These are phyloP conservation scores for Paguma larvata DNA, from an alignment of 2,797 vertebrate species.

Conservation along the genomic window DNA sequence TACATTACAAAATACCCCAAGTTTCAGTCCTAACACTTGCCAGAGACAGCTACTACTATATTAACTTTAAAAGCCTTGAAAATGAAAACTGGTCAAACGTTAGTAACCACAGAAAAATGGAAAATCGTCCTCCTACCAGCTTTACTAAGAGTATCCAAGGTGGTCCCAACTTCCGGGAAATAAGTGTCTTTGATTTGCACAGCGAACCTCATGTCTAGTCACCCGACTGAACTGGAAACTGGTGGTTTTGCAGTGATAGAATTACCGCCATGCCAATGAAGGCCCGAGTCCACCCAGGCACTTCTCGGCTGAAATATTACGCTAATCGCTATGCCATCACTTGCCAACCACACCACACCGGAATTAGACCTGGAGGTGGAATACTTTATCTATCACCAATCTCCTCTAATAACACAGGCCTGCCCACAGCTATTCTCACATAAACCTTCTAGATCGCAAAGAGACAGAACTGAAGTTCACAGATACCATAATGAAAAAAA, in stretches of 20 bases:
- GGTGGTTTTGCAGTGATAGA: slow-evolving; percentile 39
- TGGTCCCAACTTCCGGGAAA: slow-evolving; percentile 57
- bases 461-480: slow-evolving; percentile 84
- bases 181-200: slow-evolving; percentile 48
- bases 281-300: background rate
- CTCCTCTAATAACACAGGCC: slow-evolving; percentile 70
- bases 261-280: background rate
- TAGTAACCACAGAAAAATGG: slow-evolving; percentile 53
- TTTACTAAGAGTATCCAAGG: slow-evolving; percentile 63
- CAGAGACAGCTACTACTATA: slow-evolving; percentile 47
- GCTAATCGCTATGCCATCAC: slow-evolving; percentile 58
- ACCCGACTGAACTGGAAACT: slow-evolving; percentile 31
- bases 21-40: slow-evolving; percentile 61
- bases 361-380: slow-evolving; percentile 69
- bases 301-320: slow-evolving; percentile 66
- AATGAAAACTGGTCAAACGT: slow-evolving; percentile 67
- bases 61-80: slow-evolving; percentile 66
- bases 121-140: slow-evolving; percentile 38
- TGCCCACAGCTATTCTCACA: slow-evolving; percentile 49
- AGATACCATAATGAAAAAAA: slow-evolving; percentile 67
- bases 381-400: slow-evolving; percentile 74
- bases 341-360: slow-evolving; percentile 62
- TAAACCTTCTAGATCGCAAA: slow-evolving; percentile 51
- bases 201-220: slow-evolving; percentile 2
- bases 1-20: slow-evolving; percentile 61